Base-by-base conservation (phyloP, 2,888 invertebrate genomes). In the Cantharis rustica region DNA sequence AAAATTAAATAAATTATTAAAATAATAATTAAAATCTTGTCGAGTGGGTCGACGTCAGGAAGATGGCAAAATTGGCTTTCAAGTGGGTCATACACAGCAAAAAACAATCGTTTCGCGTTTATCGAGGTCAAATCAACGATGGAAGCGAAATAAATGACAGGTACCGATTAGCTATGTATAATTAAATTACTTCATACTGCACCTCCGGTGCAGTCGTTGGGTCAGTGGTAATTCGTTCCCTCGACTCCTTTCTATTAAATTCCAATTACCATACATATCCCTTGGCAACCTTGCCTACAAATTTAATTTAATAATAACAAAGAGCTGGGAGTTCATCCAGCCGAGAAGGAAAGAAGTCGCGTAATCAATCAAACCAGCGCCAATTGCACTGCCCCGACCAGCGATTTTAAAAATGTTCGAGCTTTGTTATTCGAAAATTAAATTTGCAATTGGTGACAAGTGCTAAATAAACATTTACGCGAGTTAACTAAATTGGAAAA, bases 401-500 rank as follows among this genome's bases (percentile, higher is more conserved):
- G 47, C 9, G 47, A 47, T n/a, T 47, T n/a, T 47, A n/a, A 47
- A 47, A 47, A 47, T 47, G 47, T 47, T 47, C 2, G 7, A 47
- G n/a, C 47, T 47, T 47, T 47, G 47, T 47, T n/a, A 47, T 47
- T 47, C 7, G 47, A 47, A 47, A 47, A 47, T 47, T 47, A 47
- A 47, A 47, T 47, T 47, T 47, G n/a, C 47, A 47, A 47, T 47
- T 47, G 47, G 47, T 47, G 47, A 47, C 47, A 47, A 47, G 47
- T n/a, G 47, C 47, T 66, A 66, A n/a, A 23, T 66, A 66, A 66
- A 66, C 64, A 66, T 66, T 66, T 17, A 13, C 64, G n/a, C 64
- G 16, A 66, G 64, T 66, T 66, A 66, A 66, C 64, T 66, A 20
- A 20, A 66, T 66, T 66, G 64, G 64, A 66, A 66, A 47, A 47